Evolutionary conservation across 2,888 invertebrate genomes (phyloP), one percentile per base, ranked within the genome.

Genomic region (Ectropis crepuscularia): DNA sequence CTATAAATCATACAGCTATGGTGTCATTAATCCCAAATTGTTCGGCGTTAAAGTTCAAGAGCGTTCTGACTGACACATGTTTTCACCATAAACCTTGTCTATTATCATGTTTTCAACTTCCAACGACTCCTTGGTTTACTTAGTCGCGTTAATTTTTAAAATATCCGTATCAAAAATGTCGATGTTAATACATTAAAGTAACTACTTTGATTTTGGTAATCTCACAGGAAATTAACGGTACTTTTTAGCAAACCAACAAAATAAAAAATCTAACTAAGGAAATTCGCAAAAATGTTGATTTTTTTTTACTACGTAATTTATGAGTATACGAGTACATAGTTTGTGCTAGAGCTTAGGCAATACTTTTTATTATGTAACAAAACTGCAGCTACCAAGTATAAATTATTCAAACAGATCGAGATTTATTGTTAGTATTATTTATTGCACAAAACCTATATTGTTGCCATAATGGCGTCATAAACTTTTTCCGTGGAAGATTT

Each of bases 1-100:
- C 71, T 73, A 78, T 80, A 80, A 82, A 79, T 81, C 77, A 81
- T 70, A 60, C 60, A 43, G 65, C 66, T 71, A 75, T 65, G 74
- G 61, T 74, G 73, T 74, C 70, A 73, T 71, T 74, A 75, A 71
- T 72, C 69, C 65, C 70, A 57, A 70, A 69, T 72, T 66, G 65
- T 61, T 67, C 57, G 51, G 69, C 67, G 60, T 69, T 65, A 65
- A 63, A 70, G 73, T 76, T 75, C 75, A 78, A 77, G 75, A 74
- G 39, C 65, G 46, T 60, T 55, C 10, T 41, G 41, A 41, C 41
- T 59, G 54, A 67, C 63, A 70, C 55, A 57, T 62, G 57, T 50
- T 57, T 60, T 48, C 9, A 57, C 51, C 55, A 54, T 62, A 50
- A 59, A 59, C 47, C 47, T 54, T 42, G 42, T 9, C 10, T 53